phyloP scores from a whole-genome alignment of 2,797 vertebrate genomes.

The Phoebastria nigripes region DNA sequence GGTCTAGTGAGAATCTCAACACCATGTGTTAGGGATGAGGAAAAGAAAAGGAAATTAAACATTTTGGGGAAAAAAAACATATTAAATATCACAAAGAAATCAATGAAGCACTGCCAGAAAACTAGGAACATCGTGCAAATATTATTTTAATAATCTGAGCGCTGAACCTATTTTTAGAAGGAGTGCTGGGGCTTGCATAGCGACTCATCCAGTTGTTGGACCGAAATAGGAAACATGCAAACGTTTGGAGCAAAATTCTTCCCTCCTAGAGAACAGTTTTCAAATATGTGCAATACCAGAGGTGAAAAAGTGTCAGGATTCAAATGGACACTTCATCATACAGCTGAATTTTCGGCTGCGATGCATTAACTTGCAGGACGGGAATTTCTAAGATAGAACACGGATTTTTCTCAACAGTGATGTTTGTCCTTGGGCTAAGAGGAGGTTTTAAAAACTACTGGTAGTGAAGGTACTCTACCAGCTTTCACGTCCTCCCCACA shows the following conservation, averaged over 20 bases:
- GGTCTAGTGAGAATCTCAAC: background rate
- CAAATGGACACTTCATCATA: background rate
- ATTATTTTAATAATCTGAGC: background rate
- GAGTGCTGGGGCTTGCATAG: background rate
- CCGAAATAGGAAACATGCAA: slow-evolving; percentile 12
- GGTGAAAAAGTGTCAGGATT: background rate
- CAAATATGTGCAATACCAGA: background rate
- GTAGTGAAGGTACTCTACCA: background rate
- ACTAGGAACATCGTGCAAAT: background rate
- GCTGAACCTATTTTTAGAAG: background rate
- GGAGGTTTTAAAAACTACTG: background rate
- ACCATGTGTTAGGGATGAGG: background rate
- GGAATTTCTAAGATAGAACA: background rate
- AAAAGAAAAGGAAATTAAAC: background rate
- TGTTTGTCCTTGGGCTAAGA: background rate
- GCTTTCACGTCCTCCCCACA: background rate
- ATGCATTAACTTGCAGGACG: background rate
- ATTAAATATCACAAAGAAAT: background rate
- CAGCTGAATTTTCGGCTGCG: background rate
- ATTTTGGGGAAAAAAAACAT: background rate
- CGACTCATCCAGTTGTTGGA: background rate
- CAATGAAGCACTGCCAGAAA: background rate
- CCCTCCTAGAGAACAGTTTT: background rate
- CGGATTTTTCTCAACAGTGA: background rate
- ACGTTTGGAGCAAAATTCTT: background rate